Percentiles rank a stretch among this genome's conserved stretches.
These are phyloP conservation scores for Cerastoderma edule DNA, from an alignment of 2,888 invertebrate species.

Conservation along the genomic window DNA sequence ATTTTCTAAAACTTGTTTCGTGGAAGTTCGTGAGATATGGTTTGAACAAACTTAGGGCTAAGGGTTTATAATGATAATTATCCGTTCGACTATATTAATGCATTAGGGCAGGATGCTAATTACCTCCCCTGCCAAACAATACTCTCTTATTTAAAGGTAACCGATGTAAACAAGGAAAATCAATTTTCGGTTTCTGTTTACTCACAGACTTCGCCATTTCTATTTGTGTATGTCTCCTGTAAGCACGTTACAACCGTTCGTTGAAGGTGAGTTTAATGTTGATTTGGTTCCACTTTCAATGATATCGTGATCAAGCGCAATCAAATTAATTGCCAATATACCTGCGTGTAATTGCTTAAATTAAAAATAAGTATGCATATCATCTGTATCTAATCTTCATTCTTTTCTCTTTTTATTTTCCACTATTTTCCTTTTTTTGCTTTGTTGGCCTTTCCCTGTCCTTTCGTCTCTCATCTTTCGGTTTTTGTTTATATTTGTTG, in stretches of 20 bases:
- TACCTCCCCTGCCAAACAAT: too few relatives aligned
- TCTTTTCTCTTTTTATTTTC: not conserved
- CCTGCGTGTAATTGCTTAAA: not conserved
- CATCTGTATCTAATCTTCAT: not conserved
- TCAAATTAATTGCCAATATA: not conserved
- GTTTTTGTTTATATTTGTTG: not conserved
- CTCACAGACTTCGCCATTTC: not conserved
- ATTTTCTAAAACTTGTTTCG: too few relatives aligned
- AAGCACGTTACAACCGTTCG: too few relatives aligned
- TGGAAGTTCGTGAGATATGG: too few relatives aligned
- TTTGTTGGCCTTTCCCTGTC: not conserved
- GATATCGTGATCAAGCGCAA: not conserved
- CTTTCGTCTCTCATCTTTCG: not conserved
- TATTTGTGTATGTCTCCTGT: not conserved
- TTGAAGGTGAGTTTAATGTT: too few relatives aligned
- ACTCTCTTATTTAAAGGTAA: too few relatives aligned
- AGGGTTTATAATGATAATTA: too few relatives aligned
- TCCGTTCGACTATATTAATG: too few relatives aligned
- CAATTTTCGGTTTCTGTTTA: slow-evolving; percentile 14
- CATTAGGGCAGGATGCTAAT: too few relatives aligned
- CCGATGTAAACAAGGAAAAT: slow-evolving; percentile 10
- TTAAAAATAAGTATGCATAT: not conserved
- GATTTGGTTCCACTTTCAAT: not conserved
- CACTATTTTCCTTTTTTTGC: not conserved
- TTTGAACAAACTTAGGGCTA: too few relatives aligned